Conservation (phyloP, 2,113 vertebrate species). For the human (Homo sapiens) region DNA sequence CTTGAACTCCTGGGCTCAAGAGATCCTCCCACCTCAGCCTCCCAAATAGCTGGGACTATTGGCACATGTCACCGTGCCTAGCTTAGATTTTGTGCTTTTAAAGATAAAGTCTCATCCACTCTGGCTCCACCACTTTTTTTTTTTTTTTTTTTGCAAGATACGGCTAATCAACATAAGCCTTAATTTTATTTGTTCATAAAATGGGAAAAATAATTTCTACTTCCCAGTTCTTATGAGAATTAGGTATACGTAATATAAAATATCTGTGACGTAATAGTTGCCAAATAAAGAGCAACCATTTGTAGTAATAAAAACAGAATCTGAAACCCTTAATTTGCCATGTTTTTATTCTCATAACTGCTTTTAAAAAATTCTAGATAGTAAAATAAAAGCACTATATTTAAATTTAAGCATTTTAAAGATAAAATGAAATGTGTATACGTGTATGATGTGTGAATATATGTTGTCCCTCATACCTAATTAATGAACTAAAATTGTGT, state of each 20-base stretch:
- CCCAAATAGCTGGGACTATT: neutral
- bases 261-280: neutral
- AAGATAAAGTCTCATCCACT: neutral
- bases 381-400: neutral
- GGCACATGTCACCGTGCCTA: neutral
- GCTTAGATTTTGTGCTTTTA: slow-evolving; percentile 29
- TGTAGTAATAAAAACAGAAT: neutral
- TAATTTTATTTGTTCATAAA: slow-evolving; percentile 26
- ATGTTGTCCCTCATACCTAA: neutral
- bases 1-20: neutral
- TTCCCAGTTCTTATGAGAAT: neutral
- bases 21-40: neutral
- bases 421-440: neutral
- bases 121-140: neutral
- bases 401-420: neutral
- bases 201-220: neutral
- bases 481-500: neutral
- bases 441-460: neutral
- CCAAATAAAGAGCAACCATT: neutral
- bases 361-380: neutral
- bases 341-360: neutral
- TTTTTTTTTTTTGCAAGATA: neutral
- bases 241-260: neutral
- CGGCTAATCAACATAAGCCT: neutral
- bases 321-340: neutral